phyloP scores from a whole-genome alignment of 2,113 vertebrate genomes.

The Oncorhynchus mykiss region DNA sequence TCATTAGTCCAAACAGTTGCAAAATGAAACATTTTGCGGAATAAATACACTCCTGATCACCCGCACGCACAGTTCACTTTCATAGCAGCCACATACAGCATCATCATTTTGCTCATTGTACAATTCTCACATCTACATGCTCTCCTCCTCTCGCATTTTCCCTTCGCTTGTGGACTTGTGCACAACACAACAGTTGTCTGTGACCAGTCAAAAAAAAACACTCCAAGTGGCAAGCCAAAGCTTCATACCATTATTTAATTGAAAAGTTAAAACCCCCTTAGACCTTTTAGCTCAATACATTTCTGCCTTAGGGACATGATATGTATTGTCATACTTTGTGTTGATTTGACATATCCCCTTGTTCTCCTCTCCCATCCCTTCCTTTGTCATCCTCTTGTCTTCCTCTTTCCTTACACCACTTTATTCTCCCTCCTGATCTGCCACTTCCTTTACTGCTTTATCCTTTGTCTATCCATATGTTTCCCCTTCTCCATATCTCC shows the following conservation, averaged over 20 bases:
- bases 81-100: too few relatives aligned
- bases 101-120: too few relatives aligned
- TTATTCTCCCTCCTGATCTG: slow-evolving; percentile 9
- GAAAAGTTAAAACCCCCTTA: slow-evolving; percentile 12
- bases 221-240: too few relatives aligned
- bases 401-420: slow-evolving; percentile 22
- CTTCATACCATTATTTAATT: slow-evolving; percentile 21
- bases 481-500: not conserved
- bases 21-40: too few relatives aligned
- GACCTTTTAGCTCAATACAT: slow-evolving; percentile 49
- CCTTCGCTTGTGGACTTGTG: too few relatives aligned
- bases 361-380: slow-evolving; percentile 48
- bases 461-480: not conserved
- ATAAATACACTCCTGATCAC: too few relatives aligned
- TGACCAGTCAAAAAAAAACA: too few relatives aligned
- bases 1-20: too few relatives aligned
- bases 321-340: slow-evolving; percentile 55
- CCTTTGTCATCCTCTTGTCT: slow-evolving; percentile 38
- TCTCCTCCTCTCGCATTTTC: too few relatives aligned
- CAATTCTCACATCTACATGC: too few relatives aligned
- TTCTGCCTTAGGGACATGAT: slow-evolving; percentile 54
- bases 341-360: slow-evolving; percentile 71
- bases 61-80: too few relatives aligned
- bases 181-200: too few relatives aligned
- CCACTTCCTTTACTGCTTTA: slow-evolving; percentile 12